A percentile compares a stretch with the other conserved stretches of the same genome.
Evolutionary conservation across 1,140 invertebrate genomes (phyloP).

Genomic region (Nasonia giraulti): DNA sequence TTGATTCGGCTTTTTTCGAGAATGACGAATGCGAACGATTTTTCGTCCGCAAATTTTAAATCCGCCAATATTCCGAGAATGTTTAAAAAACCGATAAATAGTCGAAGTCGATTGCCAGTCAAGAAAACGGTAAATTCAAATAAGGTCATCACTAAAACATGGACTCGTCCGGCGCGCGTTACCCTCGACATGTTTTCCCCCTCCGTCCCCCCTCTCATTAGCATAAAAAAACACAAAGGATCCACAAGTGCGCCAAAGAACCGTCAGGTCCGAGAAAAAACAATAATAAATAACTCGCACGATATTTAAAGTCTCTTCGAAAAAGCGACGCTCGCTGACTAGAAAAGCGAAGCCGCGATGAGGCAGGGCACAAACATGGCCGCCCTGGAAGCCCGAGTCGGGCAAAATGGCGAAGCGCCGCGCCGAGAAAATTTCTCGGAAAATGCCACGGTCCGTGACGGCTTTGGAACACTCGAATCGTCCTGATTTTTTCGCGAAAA

Average conservation of each 20-base stretch:
- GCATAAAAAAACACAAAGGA: not conserved
- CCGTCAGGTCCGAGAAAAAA: not conserved
- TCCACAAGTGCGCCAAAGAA: not conserved
- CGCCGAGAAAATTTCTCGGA: slow-evolving; percentile 31
- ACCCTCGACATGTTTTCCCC: not conserved
- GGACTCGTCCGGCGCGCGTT: not conserved
- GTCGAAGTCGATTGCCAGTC: too few species aligned
- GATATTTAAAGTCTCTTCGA: not conserved
- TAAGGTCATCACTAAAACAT: not conserved
- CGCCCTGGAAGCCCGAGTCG: slow-evolving; percentile 63
- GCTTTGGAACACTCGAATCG: not conserved
- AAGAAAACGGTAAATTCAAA: not conserved
- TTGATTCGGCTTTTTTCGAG: not conserved
- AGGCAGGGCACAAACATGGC: slow-evolving; percentile 65
- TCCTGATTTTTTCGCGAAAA: not conserved
- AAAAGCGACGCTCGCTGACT: not conserved
- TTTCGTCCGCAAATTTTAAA: not conserved
- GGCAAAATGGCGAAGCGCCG: slow-evolving; percentile 68
- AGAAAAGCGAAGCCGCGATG: not conserved
- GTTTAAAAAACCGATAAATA: too few species aligned
- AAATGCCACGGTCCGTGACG: not conserved
- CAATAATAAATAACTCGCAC: not conserved
- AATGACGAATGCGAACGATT: not conserved
- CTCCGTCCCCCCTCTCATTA: not conserved
- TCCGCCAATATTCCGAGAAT: too few species aligned